phyloP scores from a whole-genome alignment of 2,888 invertebrate species.

The Leptinotarsa haldemani region DNA sequence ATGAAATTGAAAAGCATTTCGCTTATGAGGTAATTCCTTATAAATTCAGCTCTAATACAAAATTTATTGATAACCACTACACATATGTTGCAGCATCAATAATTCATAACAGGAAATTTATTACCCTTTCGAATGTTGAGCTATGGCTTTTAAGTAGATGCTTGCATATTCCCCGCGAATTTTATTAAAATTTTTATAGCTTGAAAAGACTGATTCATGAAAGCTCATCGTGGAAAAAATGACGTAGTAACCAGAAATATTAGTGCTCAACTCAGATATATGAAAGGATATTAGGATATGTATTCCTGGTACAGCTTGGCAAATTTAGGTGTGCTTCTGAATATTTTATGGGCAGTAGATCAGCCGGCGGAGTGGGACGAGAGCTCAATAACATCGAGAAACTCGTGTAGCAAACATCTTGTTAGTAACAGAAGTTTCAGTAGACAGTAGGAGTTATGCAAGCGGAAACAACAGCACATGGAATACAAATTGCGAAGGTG shows the following conservation, averaged over 20 bases:
- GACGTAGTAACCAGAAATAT: not conserved
- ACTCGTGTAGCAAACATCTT: too few relatives aligned
- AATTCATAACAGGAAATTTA: conserved; percentile 10
- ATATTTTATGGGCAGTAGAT: too few relatives aligned
- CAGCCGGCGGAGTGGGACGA: too few relatives aligned
- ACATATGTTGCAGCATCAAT: not conserved
- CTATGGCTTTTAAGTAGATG: not conserved
- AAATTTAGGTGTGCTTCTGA: too few relatives aligned
- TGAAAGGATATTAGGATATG: too few relatives aligned
- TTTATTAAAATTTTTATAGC: not conserved
- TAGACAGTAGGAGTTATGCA: too few relatives aligned
- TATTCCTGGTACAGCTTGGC: too few relatives aligned
- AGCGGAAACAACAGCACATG: too few relatives aligned
- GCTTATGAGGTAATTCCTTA: not conserved
- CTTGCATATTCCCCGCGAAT: not conserved
- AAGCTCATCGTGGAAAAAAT: not conserved
- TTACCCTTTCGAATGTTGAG: not conserved
- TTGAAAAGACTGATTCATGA: not conserved
- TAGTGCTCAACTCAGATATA: too few relatives aligned
- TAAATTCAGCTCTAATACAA: not conserved
- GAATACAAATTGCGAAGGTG: too few relatives aligned
- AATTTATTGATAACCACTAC: not conserved
- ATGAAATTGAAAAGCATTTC: conserved; percentile 10
- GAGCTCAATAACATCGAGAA: too few relatives aligned
- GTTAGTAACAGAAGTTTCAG: too few relatives aligned